phyloP scores from a whole-genome alignment of 2,113 vertebrate species.

The Lepus timidus region DNA sequence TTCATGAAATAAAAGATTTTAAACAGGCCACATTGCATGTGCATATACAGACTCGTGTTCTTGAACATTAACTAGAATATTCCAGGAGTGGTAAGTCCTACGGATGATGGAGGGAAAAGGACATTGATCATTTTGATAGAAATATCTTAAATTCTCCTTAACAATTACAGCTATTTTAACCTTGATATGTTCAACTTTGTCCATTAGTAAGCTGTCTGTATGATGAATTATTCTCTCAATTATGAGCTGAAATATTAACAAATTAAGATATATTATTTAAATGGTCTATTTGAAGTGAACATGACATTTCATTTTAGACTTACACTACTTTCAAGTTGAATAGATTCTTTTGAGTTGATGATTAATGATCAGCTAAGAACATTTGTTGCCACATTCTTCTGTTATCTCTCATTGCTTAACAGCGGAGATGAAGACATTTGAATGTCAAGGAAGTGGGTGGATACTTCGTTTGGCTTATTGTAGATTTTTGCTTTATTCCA shows the following conservation, averaged over 20 bases:
- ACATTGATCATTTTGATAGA: neutral
- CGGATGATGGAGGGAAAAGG: neutral
- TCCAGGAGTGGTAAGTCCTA: neutral
- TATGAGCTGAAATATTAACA: neutral
- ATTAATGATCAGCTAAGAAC: conserved; percentile 12
- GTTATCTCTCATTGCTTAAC: neutral
- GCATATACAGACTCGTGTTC: neutral
- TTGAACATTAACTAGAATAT: conserved; percentile 4
- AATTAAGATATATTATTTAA: neutral
- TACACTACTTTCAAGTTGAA: neutral
- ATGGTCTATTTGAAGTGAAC: neutral
- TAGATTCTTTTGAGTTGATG: neutral
- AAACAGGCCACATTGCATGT: neutral
- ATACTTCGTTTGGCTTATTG: neutral
- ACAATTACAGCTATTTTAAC: neutral
- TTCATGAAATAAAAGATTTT: neutral
- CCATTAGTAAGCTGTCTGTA: neutral
- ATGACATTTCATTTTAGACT: conserved; percentile 29
- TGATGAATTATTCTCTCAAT: neutral
- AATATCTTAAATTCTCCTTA: neutral
- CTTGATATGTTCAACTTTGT: neutral
- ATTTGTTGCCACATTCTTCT: neutral
- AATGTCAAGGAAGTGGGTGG: neutral
- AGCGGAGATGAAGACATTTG: conserved; percentile 35
- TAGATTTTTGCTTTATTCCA: neutral